A percentile compares a stretch with the other conserved stretches of the same genome.
Evolutionary conservation across 2,888 invertebrate genomes (phyloP).

Genomic region (Muschampia plurimacula): DNA sequence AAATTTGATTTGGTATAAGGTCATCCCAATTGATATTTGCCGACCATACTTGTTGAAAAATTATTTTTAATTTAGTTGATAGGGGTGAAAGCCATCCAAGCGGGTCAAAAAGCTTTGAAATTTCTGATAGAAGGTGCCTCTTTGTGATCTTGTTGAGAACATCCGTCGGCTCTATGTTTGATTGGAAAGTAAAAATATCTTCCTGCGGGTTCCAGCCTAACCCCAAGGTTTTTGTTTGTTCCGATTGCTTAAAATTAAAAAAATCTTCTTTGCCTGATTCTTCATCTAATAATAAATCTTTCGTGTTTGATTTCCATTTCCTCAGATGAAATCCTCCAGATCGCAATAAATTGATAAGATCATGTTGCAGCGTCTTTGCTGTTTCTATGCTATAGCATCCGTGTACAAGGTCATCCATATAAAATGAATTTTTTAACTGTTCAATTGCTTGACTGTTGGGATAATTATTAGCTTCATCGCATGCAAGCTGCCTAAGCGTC

Average conservation of each 20-base stretch:
- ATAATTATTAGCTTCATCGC: constrained; percentile 2
- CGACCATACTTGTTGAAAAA: constrained; percentile 5
- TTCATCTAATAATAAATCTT: too few relatives aligned
- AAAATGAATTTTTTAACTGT: not conserved
- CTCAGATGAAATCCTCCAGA: too few relatives aligned
- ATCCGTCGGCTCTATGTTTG: not conserved
- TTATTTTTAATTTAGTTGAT: constrained; percentile 4
- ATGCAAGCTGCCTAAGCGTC: constrained; percentile 5
- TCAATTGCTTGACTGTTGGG: not conserved
- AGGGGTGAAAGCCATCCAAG: constrained; percentile 7
- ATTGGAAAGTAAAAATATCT: constrained; percentile 3
- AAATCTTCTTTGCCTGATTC: too few relatives aligned
- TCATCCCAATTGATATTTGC: constrained; percentile 9
- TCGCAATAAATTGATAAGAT: too few relatives aligned
- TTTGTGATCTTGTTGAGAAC: too few relatives aligned
- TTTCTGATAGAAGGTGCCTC: not conserved
- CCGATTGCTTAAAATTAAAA: not conserved
- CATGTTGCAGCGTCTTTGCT: too few relatives aligned
- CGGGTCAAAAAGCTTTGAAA: constrained; percentile 7
- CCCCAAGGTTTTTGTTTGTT: constrained; percentile 3
- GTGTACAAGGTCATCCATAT: constrained; percentile 1
- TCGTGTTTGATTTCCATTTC: too few relatives aligned
- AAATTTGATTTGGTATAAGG: not conserved
- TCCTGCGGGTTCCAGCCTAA: constrained; percentile 9
- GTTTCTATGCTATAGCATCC: not conserved